Evolutionary conservation across 2,888 invertebrate species (phyloP), one percentile per base, ranked within the genome.

Genomic region (Mechanitis mazaeus): DNA sequence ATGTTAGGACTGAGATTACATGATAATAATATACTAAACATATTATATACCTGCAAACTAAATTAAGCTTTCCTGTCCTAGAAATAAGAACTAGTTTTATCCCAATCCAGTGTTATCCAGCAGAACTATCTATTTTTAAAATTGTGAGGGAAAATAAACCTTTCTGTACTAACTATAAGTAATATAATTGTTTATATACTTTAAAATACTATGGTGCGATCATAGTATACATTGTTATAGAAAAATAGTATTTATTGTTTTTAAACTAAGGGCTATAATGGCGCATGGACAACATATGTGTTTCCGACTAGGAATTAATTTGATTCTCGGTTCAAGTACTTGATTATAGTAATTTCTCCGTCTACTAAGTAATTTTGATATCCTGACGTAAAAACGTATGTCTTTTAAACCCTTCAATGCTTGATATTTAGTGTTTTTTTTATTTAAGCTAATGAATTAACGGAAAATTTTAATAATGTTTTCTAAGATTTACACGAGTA

Each of bases 11-110:
- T 50, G 31, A 50, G 50, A 50, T 50, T 50, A 50, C 50, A 50
- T 50, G 50, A 50, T 50, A 50, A 50, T 50, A 50, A 50, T 50
- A 50, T 50, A 50, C 50, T 50, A 50, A 50, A 50, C 50, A 50
- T 50, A 50, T 50, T 31, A 50, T 50, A 31, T 50, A 50, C 31
- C 11, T 31, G 9, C 50, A 50, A 2, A 31, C 50, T 6, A 50
- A 50, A 31, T 31, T 11, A 31, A 50, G 31, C 2, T 31, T 50
- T 50, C 28, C 6, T 0, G 2, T 31, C 11, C 28, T 1, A 9
- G 50, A 9, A 0, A 50, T 31, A 50, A 50, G 50, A 50, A 9
- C 31, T 31, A 50, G 7, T 31, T 31, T 31, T 28, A 7, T 50
- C 28, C 9, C 28, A 28, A 50, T 7, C 28, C 9, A 31, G 2